Base-by-base conservation (phyloP, 1,140 invertebrate genomes). In the Pogonus chalceus region DNA sequence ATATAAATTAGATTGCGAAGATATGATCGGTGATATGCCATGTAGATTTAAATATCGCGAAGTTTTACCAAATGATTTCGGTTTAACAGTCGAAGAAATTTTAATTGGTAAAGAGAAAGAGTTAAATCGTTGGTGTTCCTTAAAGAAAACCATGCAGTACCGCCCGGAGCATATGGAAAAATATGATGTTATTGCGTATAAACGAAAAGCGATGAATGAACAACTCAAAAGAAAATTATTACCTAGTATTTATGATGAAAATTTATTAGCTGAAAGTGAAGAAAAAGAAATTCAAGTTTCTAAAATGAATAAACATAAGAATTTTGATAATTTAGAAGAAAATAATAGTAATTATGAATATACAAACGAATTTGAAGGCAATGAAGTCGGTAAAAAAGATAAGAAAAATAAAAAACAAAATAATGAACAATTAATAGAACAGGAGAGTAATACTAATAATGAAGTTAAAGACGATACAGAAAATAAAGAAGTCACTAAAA, bases 31-130 rank as follows among this genome's bases (percentile, higher is more conserved):
- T 0, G 91, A 96, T 69, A 66, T 88, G 54, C 90, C 90, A 0
- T 96, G 92, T 60, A 78, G 90, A 64, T 98, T 96, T 70, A 94
- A 94, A 66, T 98, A 98, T 66, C 79, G 92, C 35, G 78, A 89
- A 67, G 90, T 93, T 2, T 74, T 84, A 20, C 82, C 92, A 0
- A 97, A 97, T 73, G 81, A 87, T 72, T 98, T 87, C 75, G 96
- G 96, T 1, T 73, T 98, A n/a, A 82, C 81, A 22, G 74, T 87
- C 52, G 90, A 94, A 64, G 95, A 98, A 88, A 92, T 99, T 67
- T 74, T 98, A 55, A 72, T 81, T 62, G 90, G 92, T 31, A 85
- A 92, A 66, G 93, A 97, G 65, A 86, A 83, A 63, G 94, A 98
- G 72, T 73, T 99, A 2, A 98, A 98, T 65, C 81, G 82, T 58